Percentiles rank a stretch among this genome's conserved stretches.
Evolutionary conservation across 2,113 vertebrate genomes (phyloP).

Genomic region (Microtus montanus): DNA sequence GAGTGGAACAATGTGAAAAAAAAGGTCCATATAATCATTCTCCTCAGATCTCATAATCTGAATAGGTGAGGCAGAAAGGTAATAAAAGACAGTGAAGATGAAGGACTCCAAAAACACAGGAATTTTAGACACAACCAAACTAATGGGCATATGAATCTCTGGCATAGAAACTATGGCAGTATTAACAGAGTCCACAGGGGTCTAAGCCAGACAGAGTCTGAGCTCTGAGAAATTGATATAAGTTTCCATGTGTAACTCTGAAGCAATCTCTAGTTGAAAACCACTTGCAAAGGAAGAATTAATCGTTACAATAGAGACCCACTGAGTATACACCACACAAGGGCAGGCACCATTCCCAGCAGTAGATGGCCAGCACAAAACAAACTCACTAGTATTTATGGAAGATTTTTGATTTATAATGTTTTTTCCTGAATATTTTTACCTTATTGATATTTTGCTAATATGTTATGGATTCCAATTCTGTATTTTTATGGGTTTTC

Average conservation of each 20-base stretch:
- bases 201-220: not conserved
- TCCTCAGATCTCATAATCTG: not conserved
- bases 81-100: not conserved
- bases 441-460: not conserved
- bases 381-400: not conserved
- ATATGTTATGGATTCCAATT: not conserved
- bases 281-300: not conserved
- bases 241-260: not conserved
- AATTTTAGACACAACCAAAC: not conserved
- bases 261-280: not conserved
- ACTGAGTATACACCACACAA: not conserved
- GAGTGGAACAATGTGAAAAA: not conserved
- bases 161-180: not conserved
- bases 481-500: not conserved
- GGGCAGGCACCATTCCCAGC: not conserved
- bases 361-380: not conserved
- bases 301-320: not conserved
- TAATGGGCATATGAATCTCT: no score
- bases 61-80: not conserved
- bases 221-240: not conserved
- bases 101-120: not conserved
- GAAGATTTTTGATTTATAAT: not conserved
- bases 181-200: rapidly evolving
- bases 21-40: not conserved
- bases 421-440: not conserved